Base-by-base conservation (phyloP, 2,888 invertebrate species). In the Polyommatus iphigenia region DNA sequence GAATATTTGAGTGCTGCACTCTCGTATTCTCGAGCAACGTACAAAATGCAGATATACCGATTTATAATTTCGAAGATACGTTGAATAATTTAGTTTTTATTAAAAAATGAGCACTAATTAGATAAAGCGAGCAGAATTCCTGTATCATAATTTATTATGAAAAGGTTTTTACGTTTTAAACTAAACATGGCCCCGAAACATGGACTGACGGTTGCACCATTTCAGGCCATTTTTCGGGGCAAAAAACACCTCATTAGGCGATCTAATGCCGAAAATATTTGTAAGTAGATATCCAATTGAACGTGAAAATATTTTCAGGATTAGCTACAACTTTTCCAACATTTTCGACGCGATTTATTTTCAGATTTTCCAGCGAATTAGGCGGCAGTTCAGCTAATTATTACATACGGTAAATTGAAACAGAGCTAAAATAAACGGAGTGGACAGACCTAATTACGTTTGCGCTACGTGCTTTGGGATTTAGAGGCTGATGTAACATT, bases 371-470 rank as follows among this genome's bases (percentile, higher is more conserved):
- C 29, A 67, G 67, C 18, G 29, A 32, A 67, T 67, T 67, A 67
- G 67, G 67, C 18, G 29, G 29, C 67, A 67, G 24, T 32, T 18
- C 20, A 46, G 73, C 73, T 73, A 73, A 73, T 73, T 73, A 73
- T 73, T 46, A 73, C 46, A 73, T 41, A 73, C 20, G 20, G 73
- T 73, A 73, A 73, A 73, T 73, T 73, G 73, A 73, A 73, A 73
- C 73, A 73, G 72, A 72, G 73, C 46, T 73, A 73, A 73, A 73
- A 73, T 73, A 73, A 73, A 46, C 73, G 20, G 72, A 72, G 41
- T 72, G 73, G 46, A 73, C 41, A 73, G 24, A 46, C 41, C 24
- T 73, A 73, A 73, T 73, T 50, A 73, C 46, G 73, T 46, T 41
- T 41, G 24, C 20, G 73, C 13, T 46, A 20, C 41, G 73, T 73